Evolutionary conservation across 2,113 vertebrate species (phyloP), one percentile per base, ranked within the genome.

Genomic region (Beaufortia kweichowensis): DNA sequence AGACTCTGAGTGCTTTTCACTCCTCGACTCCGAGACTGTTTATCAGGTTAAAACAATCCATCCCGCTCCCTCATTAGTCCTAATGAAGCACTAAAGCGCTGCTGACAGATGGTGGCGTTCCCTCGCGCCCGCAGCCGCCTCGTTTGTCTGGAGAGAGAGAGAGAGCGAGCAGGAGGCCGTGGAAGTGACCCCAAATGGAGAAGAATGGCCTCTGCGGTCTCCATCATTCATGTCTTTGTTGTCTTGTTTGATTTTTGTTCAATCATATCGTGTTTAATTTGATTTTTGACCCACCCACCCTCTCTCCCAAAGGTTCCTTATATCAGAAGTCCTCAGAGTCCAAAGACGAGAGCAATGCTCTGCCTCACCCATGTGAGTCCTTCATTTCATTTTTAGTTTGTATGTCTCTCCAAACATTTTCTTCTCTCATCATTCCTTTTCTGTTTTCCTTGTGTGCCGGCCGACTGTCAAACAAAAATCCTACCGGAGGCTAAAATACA

Each of bases 351-450:
- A 94, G 78, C 79, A 79, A 91, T 95, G 94, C 95, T 94, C 95
- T 95, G 92, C 96, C 94, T 93, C 95, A 94, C 93, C 91, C 96
- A 96, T 97, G 96, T 98, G 97, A 98, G 96, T 98, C 92, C 64
- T 90, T 93, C 85, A 92, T 86, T 82, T 91, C 57, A 55, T 77
- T 67, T 65, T 60, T 81, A 41, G 77, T 29, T 41, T 53, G 70
- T 56, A 73, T 59, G 65, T n/a, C 4, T 72, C 69, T 63, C 60
- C 53, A 35, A 80, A 56, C 85, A 81, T 26, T 31, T 78, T 8
- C 24, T 72, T 8, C 14, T 48, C 75, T 66, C 78, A 9, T 56
- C 10, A 53, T 59, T 35, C 28, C 39, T 23, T 68, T 62, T 75
- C 29, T 72, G 53, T 46, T 0, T 35, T 17, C 31, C 33, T 57